These are phyloP conservation scores for Syncerus caffer DNA, from an alignment of 2,797 vertebrate species.

Conservation along the genomic window DNA sequence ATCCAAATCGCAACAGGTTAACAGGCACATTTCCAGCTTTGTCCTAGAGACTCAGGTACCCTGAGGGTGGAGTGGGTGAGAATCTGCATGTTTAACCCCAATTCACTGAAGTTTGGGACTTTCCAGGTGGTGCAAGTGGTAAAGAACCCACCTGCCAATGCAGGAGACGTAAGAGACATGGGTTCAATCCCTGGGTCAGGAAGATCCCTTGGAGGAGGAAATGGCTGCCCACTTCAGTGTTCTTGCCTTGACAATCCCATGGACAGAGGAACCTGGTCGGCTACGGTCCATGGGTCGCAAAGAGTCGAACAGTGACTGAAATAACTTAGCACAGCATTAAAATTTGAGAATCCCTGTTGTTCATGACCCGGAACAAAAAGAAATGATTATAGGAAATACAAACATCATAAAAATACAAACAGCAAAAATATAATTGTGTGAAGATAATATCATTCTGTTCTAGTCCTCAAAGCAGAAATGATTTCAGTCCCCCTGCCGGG, in stretches of 20 bases:
- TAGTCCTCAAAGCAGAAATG: not conserved
- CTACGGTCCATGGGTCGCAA: fast-evolving
- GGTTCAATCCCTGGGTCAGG: not conserved
- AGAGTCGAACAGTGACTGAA: not conserved
- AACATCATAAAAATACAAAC: not conserved
- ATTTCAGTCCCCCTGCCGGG: not conserved
- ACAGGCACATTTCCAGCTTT: not conserved
- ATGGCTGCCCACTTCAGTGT: not conserved
- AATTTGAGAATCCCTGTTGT: not conserved
- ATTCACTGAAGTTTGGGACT: not conserved
- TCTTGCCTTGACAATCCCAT: not conserved
- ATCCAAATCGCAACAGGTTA: not conserved
- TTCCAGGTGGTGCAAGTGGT: not conserved
- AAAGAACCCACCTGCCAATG: not conserved
- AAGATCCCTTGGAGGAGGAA: not conserved
- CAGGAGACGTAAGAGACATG: not conserved
- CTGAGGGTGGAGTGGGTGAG: not conserved
- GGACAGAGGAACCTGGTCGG: not conserved
- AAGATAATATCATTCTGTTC: not conserved
- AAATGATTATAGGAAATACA: not conserved
- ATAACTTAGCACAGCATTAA: not conserved
- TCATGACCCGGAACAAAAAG: not conserved
- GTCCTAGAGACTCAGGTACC: not conserved
- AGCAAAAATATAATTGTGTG: not conserved
- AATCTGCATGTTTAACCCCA: not conserved